Base-by-base conservation (phyloP, 2,888 invertebrate species). In the Meteorus colon region DNA sequence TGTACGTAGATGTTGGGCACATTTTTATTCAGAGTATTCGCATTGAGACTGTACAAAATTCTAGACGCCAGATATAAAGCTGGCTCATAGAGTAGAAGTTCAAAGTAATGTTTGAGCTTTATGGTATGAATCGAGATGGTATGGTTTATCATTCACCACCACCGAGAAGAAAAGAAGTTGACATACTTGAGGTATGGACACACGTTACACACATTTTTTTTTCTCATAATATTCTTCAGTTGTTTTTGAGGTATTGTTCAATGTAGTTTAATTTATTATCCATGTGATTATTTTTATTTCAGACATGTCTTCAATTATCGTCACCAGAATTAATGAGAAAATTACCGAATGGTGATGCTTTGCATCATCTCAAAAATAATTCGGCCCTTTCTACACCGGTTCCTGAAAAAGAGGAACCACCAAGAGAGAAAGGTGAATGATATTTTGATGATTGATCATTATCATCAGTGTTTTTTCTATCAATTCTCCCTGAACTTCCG, bases 301-400 rank as follows among this genome's bases (percentile, higher is more conserved):
- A 89, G 89, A 89, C 89, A 55, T 89, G 89, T 80, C 81, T 89
- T 60, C 89, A 89, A 79, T 81, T 89, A 62, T 88, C 89, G n/a
- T 89, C 89, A 8, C 89, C 89, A 37, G 89, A 89, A 81, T 78
- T 89, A 55, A 88, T 88, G 84, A 84, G 89, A 81, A 89, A 89
- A 84, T 80, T 89, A 78, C 88, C 89, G 51, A 89, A 88, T 71
- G 87, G 88, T 37, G 88, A 88, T 80, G 82, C 86, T 3, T 71
- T 84, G 55, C 85, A 86, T 74, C 87, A 86, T 67, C 75, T 84
- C 8, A 88, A 87, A 82, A 85, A 86, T 55, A 59, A 37, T 29
- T 81, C 81, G 16, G 80, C 83, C 24, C 83, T 86, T 16, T 83
- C 87, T 29, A 82, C 85, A 24, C 83, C 86, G 37, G 79, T 83